Percentiles rank a stretch among this genome's conserved stretches.
Conservation (phyloP, 2,797 vertebrate species). For the Falco novaeseelandiae region DNA sequence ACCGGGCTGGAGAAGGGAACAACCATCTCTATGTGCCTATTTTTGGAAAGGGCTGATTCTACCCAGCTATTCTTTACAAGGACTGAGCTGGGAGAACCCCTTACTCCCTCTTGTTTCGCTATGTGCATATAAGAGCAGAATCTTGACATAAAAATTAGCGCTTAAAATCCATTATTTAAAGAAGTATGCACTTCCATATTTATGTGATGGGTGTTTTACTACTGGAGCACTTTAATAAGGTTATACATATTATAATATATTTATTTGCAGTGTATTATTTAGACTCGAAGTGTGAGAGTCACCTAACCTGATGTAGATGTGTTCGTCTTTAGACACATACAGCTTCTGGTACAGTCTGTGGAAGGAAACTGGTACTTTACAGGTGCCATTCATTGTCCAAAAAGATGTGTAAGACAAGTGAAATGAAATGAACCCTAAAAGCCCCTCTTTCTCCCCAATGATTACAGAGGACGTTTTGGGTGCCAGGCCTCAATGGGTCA, state of each 20-base stretch:
- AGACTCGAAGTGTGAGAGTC: background rate
- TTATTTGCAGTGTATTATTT: background rate
- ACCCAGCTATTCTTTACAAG: background rate
- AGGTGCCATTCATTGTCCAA: background rate
- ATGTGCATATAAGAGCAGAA: background rate
- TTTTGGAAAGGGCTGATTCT: background rate
- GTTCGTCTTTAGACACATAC: background rate
- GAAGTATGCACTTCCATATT: background rate
- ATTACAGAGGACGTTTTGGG: background rate
- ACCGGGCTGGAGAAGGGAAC: background rate
- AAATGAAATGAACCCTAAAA: background rate
- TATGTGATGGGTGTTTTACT: conserved; percentile 5
- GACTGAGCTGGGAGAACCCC: background rate
- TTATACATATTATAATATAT: background rate
- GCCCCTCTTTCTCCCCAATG: background rate
- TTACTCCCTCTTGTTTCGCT: background rate
- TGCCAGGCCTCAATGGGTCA: fast-evolving
- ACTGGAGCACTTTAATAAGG: background rate
- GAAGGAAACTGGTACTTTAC: background rate
- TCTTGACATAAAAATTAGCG: background rate
- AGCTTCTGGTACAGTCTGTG: background rate
- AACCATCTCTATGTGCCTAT: no score
- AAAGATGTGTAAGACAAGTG: background rate
- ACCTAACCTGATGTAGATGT: background rate
- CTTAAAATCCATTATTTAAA: conserved; percentile 52